Conservation (phyloP, 2,888 invertebrate genomes). For the Hoplodrina ambigua region DNA sequence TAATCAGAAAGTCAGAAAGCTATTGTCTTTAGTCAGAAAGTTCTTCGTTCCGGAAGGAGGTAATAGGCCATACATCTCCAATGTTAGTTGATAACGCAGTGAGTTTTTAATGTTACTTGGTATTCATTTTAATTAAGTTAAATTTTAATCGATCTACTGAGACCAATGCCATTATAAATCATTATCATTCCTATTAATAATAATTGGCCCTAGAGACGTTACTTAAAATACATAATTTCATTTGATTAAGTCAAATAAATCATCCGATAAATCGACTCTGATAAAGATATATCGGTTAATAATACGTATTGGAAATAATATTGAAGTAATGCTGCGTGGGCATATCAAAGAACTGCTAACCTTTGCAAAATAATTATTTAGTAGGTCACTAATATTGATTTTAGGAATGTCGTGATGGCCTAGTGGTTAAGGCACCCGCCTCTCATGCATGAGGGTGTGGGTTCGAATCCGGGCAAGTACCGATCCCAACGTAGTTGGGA, state of each 20-base stretch:
- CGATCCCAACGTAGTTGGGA: no score
- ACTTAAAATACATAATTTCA: conserved; percentile 46
- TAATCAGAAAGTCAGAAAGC: no score
- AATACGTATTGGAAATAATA: conserved; percentile 48
- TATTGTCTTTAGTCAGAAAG: no score
- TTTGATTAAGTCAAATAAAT: conserved; percentile 56
- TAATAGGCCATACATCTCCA: no score
- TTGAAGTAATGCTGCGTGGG: conserved; percentile 32
- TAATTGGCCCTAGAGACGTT: conserved; percentile 20
- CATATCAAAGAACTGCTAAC: conserved; percentile 25
- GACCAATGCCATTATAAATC: conserved; percentile 6
- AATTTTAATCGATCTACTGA: conserved; percentile 1
- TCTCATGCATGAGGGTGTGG: no score
- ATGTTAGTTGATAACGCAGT: no score
- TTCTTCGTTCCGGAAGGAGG: no score
- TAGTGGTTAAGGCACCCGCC: no score
- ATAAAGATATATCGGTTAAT: conserved; percentile 58
- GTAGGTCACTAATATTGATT: conserved; percentile 5
- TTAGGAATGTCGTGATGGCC: no score
- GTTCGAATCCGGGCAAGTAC: no score
- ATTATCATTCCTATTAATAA: conserved; percentile 26
- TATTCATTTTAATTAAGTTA: no score
- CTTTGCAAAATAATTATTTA: conserved; percentile 24
- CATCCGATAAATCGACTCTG: conserved; percentile 51
- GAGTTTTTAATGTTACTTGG: no score